phyloP scores from a whole-genome alignment of 2,113 vertebrate genomes.

The Centropus bengalensis region DNA sequence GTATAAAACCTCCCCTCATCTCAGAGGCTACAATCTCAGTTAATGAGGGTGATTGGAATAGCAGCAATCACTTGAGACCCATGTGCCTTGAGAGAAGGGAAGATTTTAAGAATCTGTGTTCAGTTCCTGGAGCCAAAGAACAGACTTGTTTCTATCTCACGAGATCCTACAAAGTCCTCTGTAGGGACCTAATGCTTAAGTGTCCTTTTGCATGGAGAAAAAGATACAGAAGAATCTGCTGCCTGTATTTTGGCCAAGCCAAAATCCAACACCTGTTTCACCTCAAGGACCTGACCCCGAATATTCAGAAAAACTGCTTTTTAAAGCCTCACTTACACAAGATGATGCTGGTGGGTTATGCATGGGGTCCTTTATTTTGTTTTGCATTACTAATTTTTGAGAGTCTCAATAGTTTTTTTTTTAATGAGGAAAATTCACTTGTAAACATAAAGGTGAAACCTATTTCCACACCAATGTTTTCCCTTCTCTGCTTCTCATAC shows the following conservation, averaged over 20 bases:
- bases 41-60: background rate
- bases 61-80: background rate
- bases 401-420: background rate
- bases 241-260: background rate
- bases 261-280: background rate
- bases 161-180: background rate
- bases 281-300: background rate
- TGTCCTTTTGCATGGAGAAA: background rate
- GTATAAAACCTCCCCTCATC: background rate
- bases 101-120: background rate
- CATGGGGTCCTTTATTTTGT: background rate
- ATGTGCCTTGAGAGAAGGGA: background rate
- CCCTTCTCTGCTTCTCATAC: background rate
- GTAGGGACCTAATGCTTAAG: background rate
- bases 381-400: background rate
- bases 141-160: fast-evolving
- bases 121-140: background rate
- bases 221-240: background rate
- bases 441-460: background rate
- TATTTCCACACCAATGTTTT: background rate
- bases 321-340: background rate
- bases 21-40: background rate
- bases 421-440: background rate
- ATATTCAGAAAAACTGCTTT: background rate
- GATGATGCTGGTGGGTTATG: background rate